A percentile compares a stretch with the other conserved stretches of the same genome.
These are phyloP conservation scores for Chionomys nivalis DNA, from an alignment of 2,113 vertebrate genomes.

Conservation along the genomic window DNA sequence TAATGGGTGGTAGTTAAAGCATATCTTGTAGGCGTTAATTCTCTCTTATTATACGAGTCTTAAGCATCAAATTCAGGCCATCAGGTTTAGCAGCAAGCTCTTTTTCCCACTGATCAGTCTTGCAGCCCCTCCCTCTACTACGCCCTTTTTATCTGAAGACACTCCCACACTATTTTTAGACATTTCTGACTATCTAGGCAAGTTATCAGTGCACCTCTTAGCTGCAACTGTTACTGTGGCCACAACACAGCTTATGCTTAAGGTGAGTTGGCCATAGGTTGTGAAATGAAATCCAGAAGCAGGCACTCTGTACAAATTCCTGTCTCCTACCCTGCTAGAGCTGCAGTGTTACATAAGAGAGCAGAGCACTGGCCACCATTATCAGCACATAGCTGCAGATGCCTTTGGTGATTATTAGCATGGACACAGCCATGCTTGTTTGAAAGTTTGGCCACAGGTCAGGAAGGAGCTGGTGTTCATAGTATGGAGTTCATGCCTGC, in stretches of 20 bases:
- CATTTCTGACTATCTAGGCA: not conserved
- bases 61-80: not conserved
- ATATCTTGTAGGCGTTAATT: not conserved
- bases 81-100: not conserved
- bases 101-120: not conserved
- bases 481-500: not conserved
- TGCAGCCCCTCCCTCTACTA: not conserved
- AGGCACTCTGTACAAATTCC: not conserved
- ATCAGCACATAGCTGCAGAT: not conserved
- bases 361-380: not conserved
- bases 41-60: not conserved
- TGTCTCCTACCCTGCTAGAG: not conserved
- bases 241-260: not conserved
- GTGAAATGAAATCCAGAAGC: not conserved
- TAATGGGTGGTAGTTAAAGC: not conserved
- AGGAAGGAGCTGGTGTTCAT: conserved; percentile 3
- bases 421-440: not conserved
- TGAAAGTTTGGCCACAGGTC: not conserved
- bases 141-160: not conserved
- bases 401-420: not conserved
- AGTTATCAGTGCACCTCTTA: not conserved
- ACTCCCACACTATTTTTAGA: not conserved
- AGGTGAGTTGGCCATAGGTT: conserved; percentile 3
- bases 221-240: not conserved
- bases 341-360: not conserved